These are phyloP conservation scores for Bambusicola thoracicus DNA, from an alignment of 2,113 vertebrate genomes.

Conservation along the genomic window DNA sequence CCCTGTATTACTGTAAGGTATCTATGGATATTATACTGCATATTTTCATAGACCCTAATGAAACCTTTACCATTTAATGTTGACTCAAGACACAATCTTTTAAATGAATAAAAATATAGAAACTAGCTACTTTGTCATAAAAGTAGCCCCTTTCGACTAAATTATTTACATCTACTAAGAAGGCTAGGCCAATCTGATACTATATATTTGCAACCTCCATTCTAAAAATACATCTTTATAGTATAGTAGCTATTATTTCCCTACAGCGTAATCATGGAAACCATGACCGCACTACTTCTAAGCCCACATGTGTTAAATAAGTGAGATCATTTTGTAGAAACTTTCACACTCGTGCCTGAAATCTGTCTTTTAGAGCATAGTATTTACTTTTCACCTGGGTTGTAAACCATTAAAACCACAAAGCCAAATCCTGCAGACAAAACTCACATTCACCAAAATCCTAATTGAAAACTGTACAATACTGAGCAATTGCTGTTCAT, in stretches of 20 bases:
- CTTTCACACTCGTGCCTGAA: background rate
- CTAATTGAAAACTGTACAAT: background rate
- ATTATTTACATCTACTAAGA: background rate
- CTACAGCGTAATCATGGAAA: conserved; percentile 22
- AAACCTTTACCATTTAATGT: background rate
- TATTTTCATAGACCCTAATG: background rate
- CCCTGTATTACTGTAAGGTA: background rate
- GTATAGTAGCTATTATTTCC: conserved; percentile 21
- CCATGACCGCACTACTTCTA: background rate
- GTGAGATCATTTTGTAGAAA: conserved; percentile 39
- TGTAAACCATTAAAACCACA: conserved; percentile 51
- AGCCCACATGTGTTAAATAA: background rate
- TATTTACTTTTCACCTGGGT: conserved; percentile 37
- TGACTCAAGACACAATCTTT: background rate
- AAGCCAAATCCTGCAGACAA: background rate
- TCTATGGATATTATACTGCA: background rate
- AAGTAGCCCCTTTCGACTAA: background rate
- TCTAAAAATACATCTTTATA: conserved; percentile 26
- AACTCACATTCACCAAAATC: conserved; percentile 32
- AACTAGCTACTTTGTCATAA: conserved; percentile 8
- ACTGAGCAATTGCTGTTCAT: background rate
- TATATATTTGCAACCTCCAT: background rate
- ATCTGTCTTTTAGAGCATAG: background rate
- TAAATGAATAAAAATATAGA: background rate
- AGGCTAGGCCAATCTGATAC: background rate